Conservation (phyloP, 2,888 invertebrate species). For the Xylophagus ater region DNA sequence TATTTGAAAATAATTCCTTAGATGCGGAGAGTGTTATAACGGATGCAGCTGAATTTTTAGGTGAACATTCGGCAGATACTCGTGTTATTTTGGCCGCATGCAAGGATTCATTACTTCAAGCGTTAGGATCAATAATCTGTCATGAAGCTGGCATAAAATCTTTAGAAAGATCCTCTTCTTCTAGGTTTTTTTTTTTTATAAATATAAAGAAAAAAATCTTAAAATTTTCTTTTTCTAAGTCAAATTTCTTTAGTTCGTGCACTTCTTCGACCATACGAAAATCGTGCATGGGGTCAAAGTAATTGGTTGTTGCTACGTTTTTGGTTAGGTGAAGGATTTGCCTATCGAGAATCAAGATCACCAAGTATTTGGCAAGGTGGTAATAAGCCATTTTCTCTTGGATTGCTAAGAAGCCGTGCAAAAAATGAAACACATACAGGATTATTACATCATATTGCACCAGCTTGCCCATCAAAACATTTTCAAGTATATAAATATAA, state of each 20-base stretch:
- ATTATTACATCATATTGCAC: constrained; percentile 36
- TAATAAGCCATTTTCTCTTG: constrained; percentile 28
- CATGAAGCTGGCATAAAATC: constrained; percentile 58
- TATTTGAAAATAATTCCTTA: constrained; percentile 17
- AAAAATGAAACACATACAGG: constrained; percentile 38
- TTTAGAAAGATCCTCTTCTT: constrained; percentile 55
- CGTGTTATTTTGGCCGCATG: constrained; percentile 64
- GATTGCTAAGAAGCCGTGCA: constrained; percentile 33
- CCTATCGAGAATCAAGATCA: constrained; percentile 54
- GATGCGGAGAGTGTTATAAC: constrained; percentile 50
- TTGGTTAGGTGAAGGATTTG: constrained; percentile 77
- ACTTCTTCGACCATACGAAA: constrained; percentile 65
- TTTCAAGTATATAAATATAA: constrained; percentile 24
- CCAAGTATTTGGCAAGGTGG: constrained; percentile 45
- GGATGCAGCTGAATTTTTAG: constrained; percentile 59
- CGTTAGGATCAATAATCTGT: constrained; percentile 65
- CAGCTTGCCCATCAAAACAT: constrained; percentile 35
- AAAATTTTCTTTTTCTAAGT: constrained; percentile 27
- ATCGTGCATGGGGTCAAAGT: constrained; percentile 72
- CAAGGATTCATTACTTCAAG: constrained; percentile 64
- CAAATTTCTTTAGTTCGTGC: constrained; percentile 55
- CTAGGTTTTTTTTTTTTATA: constrained; percentile 22
- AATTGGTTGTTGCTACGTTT: constrained; percentile 75
- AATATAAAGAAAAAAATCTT: constrained; percentile 7
- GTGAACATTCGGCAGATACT: constrained; percentile 62